Evolutionary conservation across 2,888 invertebrate genomes (phyloP).

Genomic region (Chorisops tibialis): DNA sequence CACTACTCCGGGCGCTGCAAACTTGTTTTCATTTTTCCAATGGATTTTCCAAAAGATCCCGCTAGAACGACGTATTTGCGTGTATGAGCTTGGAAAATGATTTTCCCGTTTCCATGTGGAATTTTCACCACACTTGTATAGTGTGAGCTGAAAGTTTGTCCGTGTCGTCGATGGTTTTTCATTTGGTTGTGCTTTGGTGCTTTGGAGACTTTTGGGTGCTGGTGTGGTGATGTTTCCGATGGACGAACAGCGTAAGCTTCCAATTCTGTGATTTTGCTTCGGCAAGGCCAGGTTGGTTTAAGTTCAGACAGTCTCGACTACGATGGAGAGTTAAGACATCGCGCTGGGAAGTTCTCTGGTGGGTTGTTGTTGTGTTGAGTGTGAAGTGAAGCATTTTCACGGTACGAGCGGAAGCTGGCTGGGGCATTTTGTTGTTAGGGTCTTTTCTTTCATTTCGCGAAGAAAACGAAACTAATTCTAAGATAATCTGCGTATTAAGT

Average conservation of each 20-base stretch:
- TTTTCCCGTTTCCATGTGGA: too few species aligned
- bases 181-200: neutral
- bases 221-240: neutral
- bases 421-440: neutral
- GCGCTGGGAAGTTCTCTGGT: conserved; percentile 14
- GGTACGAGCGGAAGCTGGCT: conserved; percentile 18
- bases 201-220: conserved; percentile 21
- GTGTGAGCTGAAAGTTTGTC: neutral
- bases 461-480: too few species aligned
- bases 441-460: neutral
- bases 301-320: conserved; percentile 15
- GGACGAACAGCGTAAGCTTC: neutral
- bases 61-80: too few species aligned
- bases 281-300: neutral
- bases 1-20: too few species aligned
- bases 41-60: too few species aligned
- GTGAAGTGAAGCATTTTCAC: conserved; percentile 19
- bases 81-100: too few species aligned
- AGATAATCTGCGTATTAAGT: too few species aligned
- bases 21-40: too few species aligned
- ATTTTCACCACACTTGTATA: neutral
- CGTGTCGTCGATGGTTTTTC: conserved; percentile 9
- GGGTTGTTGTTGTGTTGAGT: too few species aligned
- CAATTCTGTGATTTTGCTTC: conserved; percentile 5
- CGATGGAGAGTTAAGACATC: conserved; percentile 18